A percentile compares a stretch with the other conserved stretches of the same genome.
Conservation (phyloP, 2,888 invertebrate species). For the Sphaeridia pumilis region DNA sequence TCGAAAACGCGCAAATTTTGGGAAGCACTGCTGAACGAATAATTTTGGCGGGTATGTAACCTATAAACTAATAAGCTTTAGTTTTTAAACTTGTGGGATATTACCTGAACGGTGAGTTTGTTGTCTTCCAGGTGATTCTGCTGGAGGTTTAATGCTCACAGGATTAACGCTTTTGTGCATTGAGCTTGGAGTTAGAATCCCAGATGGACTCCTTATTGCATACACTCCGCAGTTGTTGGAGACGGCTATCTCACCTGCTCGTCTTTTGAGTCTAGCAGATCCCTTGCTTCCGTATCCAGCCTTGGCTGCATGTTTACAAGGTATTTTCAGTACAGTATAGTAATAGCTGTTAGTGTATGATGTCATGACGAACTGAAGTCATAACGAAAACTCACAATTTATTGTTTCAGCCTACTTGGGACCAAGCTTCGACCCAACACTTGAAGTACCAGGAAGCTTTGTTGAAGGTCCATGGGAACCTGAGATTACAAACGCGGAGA, state of each 20-base stretch:
- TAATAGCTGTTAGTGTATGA: no score
- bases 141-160: constrained; percentile 84
- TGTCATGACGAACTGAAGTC: no score
- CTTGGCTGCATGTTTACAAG: constrained; percentile 33
- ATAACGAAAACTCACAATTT: no score
- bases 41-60: constrained; percentile 45
- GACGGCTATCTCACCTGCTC: constrained; percentile 82
- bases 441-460: constrained; percentile 28
- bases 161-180: constrained; percentile 67
- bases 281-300: constrained; percentile 73
- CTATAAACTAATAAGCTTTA: background rate
- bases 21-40: constrained; percentile 43
- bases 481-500: constrained; percentile 27
- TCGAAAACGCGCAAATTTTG: constrained; percentile 58
- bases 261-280: constrained; percentile 84
- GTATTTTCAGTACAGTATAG: no score
- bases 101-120: no score
- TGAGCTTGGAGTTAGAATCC: constrained; percentile 60
- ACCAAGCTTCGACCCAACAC: constrained; percentile 26
- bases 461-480: constrained; percentile 34
- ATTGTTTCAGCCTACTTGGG: constrained; percentile 33
- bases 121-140: constrained; percentile 70
- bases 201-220: constrained; percentile 77
- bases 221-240: constrained; percentile 82
- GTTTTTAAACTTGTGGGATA: no score